Evolutionary conservation across 2,888 invertebrate genomes (phyloP).

Genomic region (Tipula vernalis): DNA sequence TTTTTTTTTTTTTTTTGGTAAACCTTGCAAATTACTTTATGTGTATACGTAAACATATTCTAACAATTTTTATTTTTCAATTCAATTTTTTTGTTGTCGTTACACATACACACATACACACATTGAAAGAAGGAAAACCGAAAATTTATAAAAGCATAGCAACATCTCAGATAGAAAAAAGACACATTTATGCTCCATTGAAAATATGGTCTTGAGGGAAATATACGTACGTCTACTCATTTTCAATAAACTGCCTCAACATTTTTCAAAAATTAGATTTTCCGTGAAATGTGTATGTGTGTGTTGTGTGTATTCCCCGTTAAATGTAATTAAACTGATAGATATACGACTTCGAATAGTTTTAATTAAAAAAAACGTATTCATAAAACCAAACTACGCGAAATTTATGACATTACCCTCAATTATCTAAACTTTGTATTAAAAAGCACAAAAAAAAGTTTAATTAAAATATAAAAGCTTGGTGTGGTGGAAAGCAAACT

Average conservation of each 20-base stretch:
- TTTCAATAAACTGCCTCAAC: neutral
- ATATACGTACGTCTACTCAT: neutral
- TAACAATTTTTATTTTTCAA: too few relatives aligned
- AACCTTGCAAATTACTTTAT: neutral
- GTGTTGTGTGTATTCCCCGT: neutral
- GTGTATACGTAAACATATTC: too few relatives aligned
- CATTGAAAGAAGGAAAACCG: too few relatives aligned
- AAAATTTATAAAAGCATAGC: neutral
- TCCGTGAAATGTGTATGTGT: neutral
- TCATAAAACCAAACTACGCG: neutral
- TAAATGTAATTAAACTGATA: neutral
- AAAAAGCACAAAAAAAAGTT: neutral
- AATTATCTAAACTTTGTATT: neutral
- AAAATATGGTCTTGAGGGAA: neutral
- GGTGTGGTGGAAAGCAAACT: neutral
- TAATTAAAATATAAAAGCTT: neutral
- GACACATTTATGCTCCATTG: neutral
- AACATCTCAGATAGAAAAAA: neutral
- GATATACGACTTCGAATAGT: neutral
- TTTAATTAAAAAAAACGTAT: neutral
- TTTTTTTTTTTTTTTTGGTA: neutral
- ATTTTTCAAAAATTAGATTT: neutral
- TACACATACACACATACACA: too few relatives aligned
- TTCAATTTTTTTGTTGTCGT: too few relatives aligned
- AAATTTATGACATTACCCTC: neutral